These are phyloP conservation scores for Phorcus lineatus DNA, from an alignment of 2,888 invertebrate genomes.

Conservation along the genomic window DNA sequence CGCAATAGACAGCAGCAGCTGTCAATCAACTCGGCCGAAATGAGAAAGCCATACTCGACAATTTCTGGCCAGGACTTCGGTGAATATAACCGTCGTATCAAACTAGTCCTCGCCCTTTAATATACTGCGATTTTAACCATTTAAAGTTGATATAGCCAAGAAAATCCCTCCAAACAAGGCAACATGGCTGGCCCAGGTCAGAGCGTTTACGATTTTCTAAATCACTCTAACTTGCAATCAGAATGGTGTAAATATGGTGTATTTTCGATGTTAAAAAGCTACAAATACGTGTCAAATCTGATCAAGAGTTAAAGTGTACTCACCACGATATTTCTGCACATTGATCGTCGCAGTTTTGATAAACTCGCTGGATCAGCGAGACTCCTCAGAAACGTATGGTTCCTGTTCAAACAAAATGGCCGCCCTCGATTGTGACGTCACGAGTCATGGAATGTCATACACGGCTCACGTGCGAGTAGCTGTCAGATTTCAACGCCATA, in stretches of 20 bases:
- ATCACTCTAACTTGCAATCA: not conserved
- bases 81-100: too few relatives aligned
- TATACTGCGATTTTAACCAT: not conserved
- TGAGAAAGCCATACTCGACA: too few relatives aligned
- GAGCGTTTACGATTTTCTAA: not conserved
- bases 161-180: not conserved
- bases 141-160: not conserved
- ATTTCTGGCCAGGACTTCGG: too few relatives aligned
- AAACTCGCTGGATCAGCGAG: slow-evolving; percentile 32
- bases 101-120: not conserved
- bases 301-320: slow-evolving; percentile 28
- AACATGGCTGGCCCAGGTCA: slow-evolving; percentile 10
- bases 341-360: slow-evolving; percentile 52
- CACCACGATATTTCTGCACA: slow-evolving; percentile 66
- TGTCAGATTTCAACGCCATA: too few relatives aligned
- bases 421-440: slow-evolving; percentile 37
- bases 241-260: not conserved
- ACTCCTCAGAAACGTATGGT: slow-evolving; percentile 34
- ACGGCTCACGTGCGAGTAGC: slow-evolving; percentile 1
- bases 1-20: too few relatives aligned
- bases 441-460: slow-evolving; percentile 36
- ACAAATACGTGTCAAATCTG: too few relatives aligned
- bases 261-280: not conserved
- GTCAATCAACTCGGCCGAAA: too few relatives aligned
- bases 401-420: slow-evolving; percentile 23